Base-by-base conservation (phyloP, 2,888 invertebrate species). In the Orchesellides sinensis region DNA sequence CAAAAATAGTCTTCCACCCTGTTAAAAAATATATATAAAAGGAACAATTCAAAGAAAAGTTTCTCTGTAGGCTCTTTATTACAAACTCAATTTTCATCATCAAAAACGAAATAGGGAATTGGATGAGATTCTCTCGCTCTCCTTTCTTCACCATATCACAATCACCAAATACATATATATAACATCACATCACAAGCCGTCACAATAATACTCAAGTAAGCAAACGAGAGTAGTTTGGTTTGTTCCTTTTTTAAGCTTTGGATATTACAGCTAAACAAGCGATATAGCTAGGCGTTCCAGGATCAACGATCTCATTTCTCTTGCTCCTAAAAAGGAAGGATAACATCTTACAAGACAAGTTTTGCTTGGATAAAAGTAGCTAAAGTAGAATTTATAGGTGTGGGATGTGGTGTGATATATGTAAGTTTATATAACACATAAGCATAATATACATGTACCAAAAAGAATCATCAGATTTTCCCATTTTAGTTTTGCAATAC, bases 231-330 rank as follows among this genome's bases (percentile, higher is more conserved):
- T n/a, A n/a, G n/a, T n/a, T n/a, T n/a, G n/a, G n/a, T n/a, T n/a
- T n/a, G n/a, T n/a, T n/a, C n/a, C n/a, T n/a, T n/a, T n/a, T n/a
- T n/a, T n/a, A n/a, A n/a, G n/a, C n/a, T n/a, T n/a, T n/a, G n/a
- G n/a, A n/a, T n/a, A n/a, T n/a, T n/a, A n/a, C 1, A 66, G 66
- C 10, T 47, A 66, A 47, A 25, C 25, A 66, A 66, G 47, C 66
- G 47, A n/a, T 66, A 45, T n/a, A 6, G 45, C 54, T 8, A 63
- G 45, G 32, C 45, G 25, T 68, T 77, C 77, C 68, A 77, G 77
- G 77, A 77, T 77, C 77, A 77, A 77, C 61, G 77, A 77, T 77
- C 77, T 59, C 77, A 77, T 77, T 77, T 77, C 47, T 77, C 56
- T 56, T 45, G 3, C 29, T 6, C 25, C 45, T 59, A n/a, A 61